Conservation (phyloP, 2,113 vertebrate species). For the Cyprichromis sp. region DNA sequence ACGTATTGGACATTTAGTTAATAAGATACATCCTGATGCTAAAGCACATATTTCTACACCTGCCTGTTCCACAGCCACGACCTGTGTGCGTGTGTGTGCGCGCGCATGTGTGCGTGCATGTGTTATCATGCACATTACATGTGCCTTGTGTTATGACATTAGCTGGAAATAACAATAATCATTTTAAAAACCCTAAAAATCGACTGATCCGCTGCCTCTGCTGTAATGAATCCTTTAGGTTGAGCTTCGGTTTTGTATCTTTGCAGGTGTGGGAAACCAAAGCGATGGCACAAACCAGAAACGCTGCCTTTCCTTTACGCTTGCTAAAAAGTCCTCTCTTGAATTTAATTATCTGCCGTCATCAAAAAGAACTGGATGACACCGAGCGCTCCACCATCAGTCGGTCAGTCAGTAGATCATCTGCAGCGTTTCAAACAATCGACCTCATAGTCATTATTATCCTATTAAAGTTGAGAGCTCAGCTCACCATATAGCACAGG, state of each 20-base stretch:
- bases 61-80: neutral
- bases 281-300: neutral
- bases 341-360: neutral
- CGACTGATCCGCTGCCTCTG: neutral
- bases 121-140: neutral
- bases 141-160: neutral
- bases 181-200: neutral
- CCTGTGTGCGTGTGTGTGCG: neutral
- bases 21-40: neutral
- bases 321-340: neutral
- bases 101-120: too few relatives aligned
- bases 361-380: neutral
- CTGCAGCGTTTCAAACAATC: neutral
- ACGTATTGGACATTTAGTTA: neutral
- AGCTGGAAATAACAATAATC: neutral
- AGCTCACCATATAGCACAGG: neutral
- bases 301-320: neutral
- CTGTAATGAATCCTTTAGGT: rapidly evolving
- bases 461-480: neutral
- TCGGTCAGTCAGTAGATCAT: neutral
- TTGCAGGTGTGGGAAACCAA: neutral
- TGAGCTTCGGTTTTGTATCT: neutral
- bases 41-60: neutral
- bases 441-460: neutral
- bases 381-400: neutral